phyloP scores from a whole-genome alignment of 2,888 invertebrate genomes.

The Meloe dianella region DNA sequence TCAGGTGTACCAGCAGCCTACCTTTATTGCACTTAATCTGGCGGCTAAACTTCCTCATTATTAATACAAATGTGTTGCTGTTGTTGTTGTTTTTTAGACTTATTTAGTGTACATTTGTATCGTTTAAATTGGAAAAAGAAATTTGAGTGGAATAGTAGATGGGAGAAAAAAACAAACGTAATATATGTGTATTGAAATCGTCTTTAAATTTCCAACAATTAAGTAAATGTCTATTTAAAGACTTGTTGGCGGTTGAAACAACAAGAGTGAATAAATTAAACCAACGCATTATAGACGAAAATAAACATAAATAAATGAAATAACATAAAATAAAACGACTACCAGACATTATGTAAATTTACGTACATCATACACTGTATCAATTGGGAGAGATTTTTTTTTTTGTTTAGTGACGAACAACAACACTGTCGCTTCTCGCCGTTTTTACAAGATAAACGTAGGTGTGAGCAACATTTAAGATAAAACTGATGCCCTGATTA shows the following conservation, averaged over 20 bases:
- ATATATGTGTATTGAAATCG: neutral
- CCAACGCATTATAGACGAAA: constrained; percentile 15
- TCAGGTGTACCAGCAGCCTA: constrained; percentile 35
- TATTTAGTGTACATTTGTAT: neutral
- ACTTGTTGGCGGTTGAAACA: constrained; percentile 11
- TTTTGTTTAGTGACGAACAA: neutral
- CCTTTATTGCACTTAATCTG: constrained; percentile 22
- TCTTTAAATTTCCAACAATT: constrained; percentile 25
- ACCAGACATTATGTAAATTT: constrained; percentile 29
- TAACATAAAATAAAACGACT: constrained; percentile 27
- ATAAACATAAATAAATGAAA: constrained; percentile 27
- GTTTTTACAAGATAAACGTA: constrained; percentile 27
- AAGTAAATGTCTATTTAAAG: constrained; percentile 18
- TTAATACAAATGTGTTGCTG: constrained; percentile 4
- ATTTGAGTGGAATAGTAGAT: too few relatives aligned
- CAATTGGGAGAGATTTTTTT: constrained; percentile 20
- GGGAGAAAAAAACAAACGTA: neutral
- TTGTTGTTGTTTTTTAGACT: neutral
- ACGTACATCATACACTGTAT: constrained; percentile 32
- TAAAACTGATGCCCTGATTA: constrained; percentile 32
- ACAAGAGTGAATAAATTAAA: constrained; percentile 16
- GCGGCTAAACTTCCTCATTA: constrained; percentile 7
- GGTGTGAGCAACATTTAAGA: constrained; percentile 33
- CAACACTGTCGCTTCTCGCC: constrained; percentile 19
- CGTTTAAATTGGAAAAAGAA: neutral